A percentile compares a stretch with the other conserved stretches of the same genome.
These are phyloP conservation scores for Trichomalopsis sarcophagae DNA, from an alignment of 1,140 invertebrate genomes.

Conservation along the genomic window DNA sequence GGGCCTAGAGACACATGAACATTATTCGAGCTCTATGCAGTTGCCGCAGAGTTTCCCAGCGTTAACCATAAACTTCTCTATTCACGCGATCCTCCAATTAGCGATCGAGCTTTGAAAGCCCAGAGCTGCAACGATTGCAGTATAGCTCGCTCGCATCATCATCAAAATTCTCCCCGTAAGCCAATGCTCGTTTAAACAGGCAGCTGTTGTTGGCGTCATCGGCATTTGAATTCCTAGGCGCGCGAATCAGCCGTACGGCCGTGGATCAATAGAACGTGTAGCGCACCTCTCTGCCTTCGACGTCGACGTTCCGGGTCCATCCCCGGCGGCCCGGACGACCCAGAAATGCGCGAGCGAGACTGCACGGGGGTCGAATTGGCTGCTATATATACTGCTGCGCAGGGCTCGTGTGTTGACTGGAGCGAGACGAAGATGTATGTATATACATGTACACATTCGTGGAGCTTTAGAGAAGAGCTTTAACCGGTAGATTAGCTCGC, in stretches of 20 bases:
- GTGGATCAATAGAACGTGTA: neutral
- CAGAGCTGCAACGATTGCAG: neutral
- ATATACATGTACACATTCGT: neutral
- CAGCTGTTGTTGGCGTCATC: neutral
- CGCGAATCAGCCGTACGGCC: neutral
- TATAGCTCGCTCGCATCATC: neutral
- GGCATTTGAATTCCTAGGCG: neutral
- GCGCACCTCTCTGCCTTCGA: neutral
- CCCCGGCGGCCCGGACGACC: slow-evolving; percentile 26
- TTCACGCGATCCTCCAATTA: neutral
- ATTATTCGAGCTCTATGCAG: neutral
- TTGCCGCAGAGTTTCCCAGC: neutral
- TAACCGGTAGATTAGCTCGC: neutral
- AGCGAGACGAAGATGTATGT: neutral
- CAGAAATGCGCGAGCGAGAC: slow-evolving; percentile 53
- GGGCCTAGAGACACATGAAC: neutral
- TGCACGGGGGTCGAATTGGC: neutral
- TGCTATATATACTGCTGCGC: no score
- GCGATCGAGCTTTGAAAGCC: neutral
- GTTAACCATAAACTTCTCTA: neutral
- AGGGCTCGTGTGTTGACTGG: neutral
- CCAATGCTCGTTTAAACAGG: neutral
- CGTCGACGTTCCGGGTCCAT: slow-evolving; percentile 9
- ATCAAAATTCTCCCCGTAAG: neutral
- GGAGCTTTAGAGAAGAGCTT: neutral